phyloP scores from a whole-genome alignment of 2,797 vertebrate species.

The Notolepis coatsorum region DNA sequence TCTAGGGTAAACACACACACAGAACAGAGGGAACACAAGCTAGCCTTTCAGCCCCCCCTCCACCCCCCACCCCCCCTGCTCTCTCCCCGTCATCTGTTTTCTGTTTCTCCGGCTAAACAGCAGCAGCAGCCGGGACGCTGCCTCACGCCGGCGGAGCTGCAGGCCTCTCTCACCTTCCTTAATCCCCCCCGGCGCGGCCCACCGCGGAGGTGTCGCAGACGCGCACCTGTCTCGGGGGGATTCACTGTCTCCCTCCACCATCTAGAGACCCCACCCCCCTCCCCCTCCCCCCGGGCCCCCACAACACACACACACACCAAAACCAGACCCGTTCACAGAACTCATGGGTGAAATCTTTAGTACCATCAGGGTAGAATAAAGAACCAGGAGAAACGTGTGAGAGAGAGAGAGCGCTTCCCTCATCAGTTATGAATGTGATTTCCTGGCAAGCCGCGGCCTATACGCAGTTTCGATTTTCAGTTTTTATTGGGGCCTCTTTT shows the following conservation, averaged over 20 bases:
- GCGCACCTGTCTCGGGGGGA: conserved; percentile 67
- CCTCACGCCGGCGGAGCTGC: conserved; percentile 49
- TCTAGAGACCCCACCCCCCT: conserved; percentile 24
- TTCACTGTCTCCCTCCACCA: conserved; percentile 24
- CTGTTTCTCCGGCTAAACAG: conserved; percentile 73
- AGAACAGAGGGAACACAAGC: conserved; percentile 64
- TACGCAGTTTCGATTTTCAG: no score
- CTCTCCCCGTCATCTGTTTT: conserved; percentile 77
- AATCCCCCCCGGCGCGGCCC: conserved; percentile 64
- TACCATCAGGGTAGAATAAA: conserved; percentile 2
- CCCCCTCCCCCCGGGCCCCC: conserved; percentile 23
- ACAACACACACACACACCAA: conserved; percentile 27
- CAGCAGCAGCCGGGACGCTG: conserved; percentile 69
- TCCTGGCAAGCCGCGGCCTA: conserved; percentile 12
- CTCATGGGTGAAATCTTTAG: neutral
- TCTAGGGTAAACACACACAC: conserved; percentile 70
- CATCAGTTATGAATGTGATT: neutral
- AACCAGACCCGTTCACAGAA: conserved; percentile 15
- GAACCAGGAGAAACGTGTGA: neutral
- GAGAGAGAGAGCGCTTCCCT: neutral
- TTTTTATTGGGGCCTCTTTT: no score
- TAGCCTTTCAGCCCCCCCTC: conserved; percentile 49
- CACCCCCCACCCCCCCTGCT: neutral
- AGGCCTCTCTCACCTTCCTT: conserved; percentile 68
- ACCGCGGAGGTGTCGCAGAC: conserved; percentile 68